Conservation (phyloP, 2,113 vertebrate species). For the Dipodomys ordii region DNA sequence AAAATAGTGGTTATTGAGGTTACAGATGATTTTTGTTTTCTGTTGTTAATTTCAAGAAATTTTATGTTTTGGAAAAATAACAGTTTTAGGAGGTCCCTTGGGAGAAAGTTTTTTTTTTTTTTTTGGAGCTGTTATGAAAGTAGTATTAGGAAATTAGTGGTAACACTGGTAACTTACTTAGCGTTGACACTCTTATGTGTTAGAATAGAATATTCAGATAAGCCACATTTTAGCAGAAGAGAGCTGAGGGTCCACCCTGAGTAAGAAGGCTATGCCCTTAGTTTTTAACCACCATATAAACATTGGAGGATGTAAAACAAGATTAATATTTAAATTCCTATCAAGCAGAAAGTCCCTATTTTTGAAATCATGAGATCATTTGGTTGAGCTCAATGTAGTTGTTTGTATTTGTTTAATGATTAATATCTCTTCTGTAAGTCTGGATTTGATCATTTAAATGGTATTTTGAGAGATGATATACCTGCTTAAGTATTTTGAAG, state of each 20-base stretch:
- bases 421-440: not conserved
- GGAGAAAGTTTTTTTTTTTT: not conserved
- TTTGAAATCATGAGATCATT: not conserved
- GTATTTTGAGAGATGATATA: too few species aligned
- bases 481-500: conserved; percentile 8
- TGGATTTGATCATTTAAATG: not conserved
- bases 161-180: conserved; percentile 2
- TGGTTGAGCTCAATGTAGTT: not conserved
- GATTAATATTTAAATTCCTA: not conserved
- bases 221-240: conserved; percentile 6
- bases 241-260: not conserved
- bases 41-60: conserved; percentile 9
- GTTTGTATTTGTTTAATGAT: not conserved
- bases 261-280: too few species aligned
- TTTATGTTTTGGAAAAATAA: not conserved
- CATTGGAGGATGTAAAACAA: not conserved
- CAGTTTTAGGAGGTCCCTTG: not conserved
- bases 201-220: conserved; percentile 25
- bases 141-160: not conserved
- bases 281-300: not conserved
- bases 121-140: conserved; percentile 31
- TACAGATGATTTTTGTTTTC: conserved; percentile 26
- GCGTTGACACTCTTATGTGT: not conserved
- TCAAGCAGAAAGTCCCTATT: not conserved
- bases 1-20: not conserved